Evolutionary conservation across 2,888 invertebrate species (phyloP), one percentile per base, ranked within the genome.

Genomic region (Drosophila quinaria): DNA sequence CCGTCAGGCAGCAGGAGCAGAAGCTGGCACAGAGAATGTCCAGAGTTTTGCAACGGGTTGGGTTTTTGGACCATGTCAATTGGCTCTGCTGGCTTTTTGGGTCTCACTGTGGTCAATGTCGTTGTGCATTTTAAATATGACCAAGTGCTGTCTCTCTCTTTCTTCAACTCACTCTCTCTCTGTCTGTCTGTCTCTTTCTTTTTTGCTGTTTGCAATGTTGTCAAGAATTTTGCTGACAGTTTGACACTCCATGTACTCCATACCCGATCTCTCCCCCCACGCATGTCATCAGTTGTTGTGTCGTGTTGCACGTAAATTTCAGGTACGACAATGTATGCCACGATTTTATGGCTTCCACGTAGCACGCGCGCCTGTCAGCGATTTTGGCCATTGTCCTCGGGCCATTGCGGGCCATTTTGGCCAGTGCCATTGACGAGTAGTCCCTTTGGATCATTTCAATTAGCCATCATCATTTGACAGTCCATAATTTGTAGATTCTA

Each of bases 281-380:
- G 70, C 67, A 61, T 81, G 80, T 74, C 83, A 76, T 39, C 86
- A 59, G 63, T 52, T 73, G 65, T 74, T 67, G 47, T 70, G 90
- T 89, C 90, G 90, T 89, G 89, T 87, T 78, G 88, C 90, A 85
- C 80, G 86, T 89, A 89, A 85, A 87, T 81, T 87, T 80, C 68
- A 54, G 64, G 63, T 69, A 81, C 80, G 61, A 61, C 81, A 78
- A 81, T 81, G 77, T 89, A 83, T 89, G 84, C 87, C 84, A 85
- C 89, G 84, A 84, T 86, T 84, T 88, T 86, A 86, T 80, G 74
- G 78, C 66, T 77, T 66, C 73, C 74, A 82, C 83, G 86, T 80
- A 83, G 80, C 80, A 86, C 87, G 83, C 84, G 87, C 81, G 66
- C 64, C 65, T 81, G 65, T 75, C 80, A 70, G 25, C 65, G 65